Evolutionary conservation across 1,140 invertebrate genomes (phyloP).

Genomic region (Bombus pyrosoma): DNA sequence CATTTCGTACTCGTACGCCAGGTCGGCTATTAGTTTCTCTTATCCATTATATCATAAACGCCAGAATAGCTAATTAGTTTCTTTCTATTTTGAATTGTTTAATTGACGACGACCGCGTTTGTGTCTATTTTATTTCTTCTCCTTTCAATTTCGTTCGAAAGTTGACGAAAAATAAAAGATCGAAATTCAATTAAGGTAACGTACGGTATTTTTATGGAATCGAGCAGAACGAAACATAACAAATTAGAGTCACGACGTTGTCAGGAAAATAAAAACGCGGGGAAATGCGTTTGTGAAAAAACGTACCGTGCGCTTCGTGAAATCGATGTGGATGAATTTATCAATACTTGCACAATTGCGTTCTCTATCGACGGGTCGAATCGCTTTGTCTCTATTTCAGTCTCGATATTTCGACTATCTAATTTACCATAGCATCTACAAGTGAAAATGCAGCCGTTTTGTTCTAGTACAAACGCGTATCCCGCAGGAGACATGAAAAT

Average conservation of each 20-base stretch:
- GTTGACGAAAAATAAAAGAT: not conserved
- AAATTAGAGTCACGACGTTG: constrained; percentile 4
- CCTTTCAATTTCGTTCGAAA: not conserved
- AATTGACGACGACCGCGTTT: not conserved
- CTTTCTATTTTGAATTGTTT: not conserved
- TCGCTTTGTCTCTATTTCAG: not conserved
- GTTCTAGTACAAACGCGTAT: not conserved
- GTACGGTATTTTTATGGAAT: not conserved
- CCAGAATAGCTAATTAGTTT: not conserved
- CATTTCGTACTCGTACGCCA: not conserved
- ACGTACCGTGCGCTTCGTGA: not conserved
- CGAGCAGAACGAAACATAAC: not conserved
- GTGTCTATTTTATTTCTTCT: too few relatives aligned
- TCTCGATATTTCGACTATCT: not conserved
- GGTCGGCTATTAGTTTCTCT: not conserved
- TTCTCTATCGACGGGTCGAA: not conserved
- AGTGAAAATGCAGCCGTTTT: not conserved
- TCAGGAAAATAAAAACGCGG: not conserved
- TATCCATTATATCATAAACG: not conserved
- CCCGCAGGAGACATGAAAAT: not conserved
- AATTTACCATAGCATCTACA: not conserved
- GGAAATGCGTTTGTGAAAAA: not conserved
- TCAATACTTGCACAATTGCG: not conserved
- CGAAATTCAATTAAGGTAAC: not conserved
- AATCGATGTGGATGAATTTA: constrained; percentile 8